Base-by-base conservation (phyloP, 2,797 vertebrate species). In the Sciurus carolinensis region DNA sequence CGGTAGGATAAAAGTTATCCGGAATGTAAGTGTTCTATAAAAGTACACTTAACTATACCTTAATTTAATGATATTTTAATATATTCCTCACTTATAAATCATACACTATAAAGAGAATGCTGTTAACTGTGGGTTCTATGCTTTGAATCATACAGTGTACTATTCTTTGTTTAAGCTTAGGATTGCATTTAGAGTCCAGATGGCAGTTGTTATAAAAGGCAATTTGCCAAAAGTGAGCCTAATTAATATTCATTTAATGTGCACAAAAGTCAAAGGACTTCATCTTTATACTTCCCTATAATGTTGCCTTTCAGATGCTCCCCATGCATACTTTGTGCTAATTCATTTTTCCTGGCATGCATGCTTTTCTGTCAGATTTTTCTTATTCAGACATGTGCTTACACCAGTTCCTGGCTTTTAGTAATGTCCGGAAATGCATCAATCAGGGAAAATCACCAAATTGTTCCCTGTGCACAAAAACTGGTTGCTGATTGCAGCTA, bases 171-270 rank as follows among this genome's bases (percentile, higher is more conserved):
- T 97, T 96, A 90, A 47, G 30, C 39, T 85, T 90, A 84, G 7
- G 7, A 76, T 77, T 84, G 18, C 77, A 81, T 95, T 97, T 97
- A 96, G 82, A 92, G 59, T 96, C 95, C 33, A 75, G 67, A 92
- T 98, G 87, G 79, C 66, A 96, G 91, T 97, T 96, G n/a, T 86
- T 97, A 50, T 85, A 96, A 86, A 7, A 90, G 54, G 54, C 39
- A 96, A 93, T 82, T 97, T 73, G 76, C 90, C 94, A 96, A 73
- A 97, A 97, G 42, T 86, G 13, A 89, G 62, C 96, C 81, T 90
- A 96, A 96, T 62, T 97, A 94, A 96, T 98, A 97, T 73, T 98
- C 36, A 92, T 97, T 98, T 97, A 97, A 84, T 96, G 69, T 83
- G 80, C 88, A 92, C 67, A 96, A 85, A 96, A 97, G 88, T 94